Conservation (phyloP, 2,113 vertebrate species). For the Neogale vison region DNA sequence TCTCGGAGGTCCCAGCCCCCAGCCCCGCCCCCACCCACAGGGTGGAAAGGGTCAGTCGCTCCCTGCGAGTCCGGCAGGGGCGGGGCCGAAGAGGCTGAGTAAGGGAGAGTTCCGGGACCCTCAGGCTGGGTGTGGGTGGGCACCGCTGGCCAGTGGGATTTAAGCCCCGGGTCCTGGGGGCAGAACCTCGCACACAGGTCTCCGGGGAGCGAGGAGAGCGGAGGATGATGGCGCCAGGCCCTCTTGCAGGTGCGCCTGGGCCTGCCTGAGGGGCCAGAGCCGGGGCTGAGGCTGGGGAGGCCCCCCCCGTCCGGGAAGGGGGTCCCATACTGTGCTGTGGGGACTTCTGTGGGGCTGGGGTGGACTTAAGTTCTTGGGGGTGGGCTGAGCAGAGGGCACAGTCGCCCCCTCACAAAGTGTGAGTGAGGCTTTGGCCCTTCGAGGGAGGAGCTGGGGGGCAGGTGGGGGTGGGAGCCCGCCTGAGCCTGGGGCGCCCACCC, state of each 20-base stretch:
- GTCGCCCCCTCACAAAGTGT: neutral
- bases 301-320: fast-evolving
- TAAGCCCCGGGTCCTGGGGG: neutral
- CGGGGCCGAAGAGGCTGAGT: neutral
- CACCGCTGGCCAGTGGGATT: fast-evolving
- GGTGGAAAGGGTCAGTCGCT: neutral
- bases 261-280: fast-evolving
- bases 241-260: fast-evolving
- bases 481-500: too few relatives aligned
- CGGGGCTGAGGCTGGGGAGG: fast-evolving
- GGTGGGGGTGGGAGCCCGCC: too few relatives aligned
- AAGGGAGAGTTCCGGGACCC: neutral
- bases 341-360: too few relatives aligned
- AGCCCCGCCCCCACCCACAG: neutral
- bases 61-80: fast-evolving
- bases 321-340: neutral
- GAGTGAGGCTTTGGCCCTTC: too few relatives aligned
- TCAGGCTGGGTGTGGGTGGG: neutral
- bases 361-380: neutral
- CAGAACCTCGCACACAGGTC: fast-evolving
- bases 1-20: neutral
- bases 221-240: fast-evolving
- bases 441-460: fast-evolving
- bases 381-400: fast-evolving
- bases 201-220: fast-evolving